Evolutionary conservation across 1,140 invertebrate species (phyloP).

Genomic region (Adelges cooleyi): DNA sequence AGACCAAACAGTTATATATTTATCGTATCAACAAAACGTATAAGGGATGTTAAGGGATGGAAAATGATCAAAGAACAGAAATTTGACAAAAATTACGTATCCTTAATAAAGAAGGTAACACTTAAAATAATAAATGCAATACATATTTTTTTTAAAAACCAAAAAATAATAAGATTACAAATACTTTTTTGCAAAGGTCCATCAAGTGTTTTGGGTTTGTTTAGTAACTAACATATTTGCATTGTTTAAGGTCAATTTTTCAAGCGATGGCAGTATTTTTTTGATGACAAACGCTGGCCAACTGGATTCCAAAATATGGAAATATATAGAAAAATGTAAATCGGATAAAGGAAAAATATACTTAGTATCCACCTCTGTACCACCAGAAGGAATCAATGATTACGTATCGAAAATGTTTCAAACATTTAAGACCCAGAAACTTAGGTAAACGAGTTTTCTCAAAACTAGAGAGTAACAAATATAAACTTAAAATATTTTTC

Average conservation of each 20-base stretch:
- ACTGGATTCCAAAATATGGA: neutral
- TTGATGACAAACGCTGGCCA: too few relatives aligned
- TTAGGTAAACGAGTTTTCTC: too few relatives aligned
- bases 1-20: neutral
- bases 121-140: too few relatives aligned
- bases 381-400: neutral
- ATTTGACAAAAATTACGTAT: neutral
- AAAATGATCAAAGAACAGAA: neutral
- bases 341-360: neutral
- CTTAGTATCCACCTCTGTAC: neutral
- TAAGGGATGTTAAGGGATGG: neutral
- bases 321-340: neutral
- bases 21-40: neutral
- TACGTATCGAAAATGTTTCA: neutral
- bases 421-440: neutral
- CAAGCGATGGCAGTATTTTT: too few relatives aligned
- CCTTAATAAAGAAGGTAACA: neutral
- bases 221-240: too few relatives aligned
- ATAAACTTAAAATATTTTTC: slow-evolving; percentile 41
- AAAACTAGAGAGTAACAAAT: too few relatives aligned
- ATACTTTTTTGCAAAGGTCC: too few relatives aligned
- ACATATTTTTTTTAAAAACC: too few relatives aligned
- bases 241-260: too few relatives aligned
- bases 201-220: too few relatives aligned
- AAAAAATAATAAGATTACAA: too few relatives aligned